These are phyloP conservation scores for Cephus runcator DNA, from an alignment of 2,888 invertebrate genomes.

Conservation along the genomic window DNA sequence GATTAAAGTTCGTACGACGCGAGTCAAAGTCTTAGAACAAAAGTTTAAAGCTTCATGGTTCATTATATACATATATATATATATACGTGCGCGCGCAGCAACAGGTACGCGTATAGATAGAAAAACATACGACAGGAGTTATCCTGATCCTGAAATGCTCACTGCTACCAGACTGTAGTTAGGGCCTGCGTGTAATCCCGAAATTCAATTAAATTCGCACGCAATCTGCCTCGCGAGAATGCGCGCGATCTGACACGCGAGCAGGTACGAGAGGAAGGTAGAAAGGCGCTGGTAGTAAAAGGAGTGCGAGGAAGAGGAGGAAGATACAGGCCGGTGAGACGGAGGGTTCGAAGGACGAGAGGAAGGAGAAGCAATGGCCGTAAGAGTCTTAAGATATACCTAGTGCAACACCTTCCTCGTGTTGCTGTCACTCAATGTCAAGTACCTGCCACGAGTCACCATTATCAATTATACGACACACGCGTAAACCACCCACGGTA, in stretches of 20 bases:
- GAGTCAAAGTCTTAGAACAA: background rate
- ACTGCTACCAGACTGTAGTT: background rate
- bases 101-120: background rate
- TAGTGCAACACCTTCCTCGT: background rate
- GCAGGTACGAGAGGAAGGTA: background rate
- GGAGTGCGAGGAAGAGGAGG: background rate
- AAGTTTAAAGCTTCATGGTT: background rate
- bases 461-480: background rate
- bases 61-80: background rate
- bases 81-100: too few relatives aligned
- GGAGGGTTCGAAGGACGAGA: background rate
- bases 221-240: background rate
- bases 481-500: background rate
- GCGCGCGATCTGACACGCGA: background rate
- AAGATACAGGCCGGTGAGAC: background rate
- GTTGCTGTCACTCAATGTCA: background rate
- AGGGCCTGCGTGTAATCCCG: background rate
- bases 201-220: background rate
- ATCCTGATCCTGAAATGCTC: background rate
- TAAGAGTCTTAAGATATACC: background rate
- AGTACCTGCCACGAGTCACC: background rate
- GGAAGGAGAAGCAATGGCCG: background rate
- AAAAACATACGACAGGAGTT: background rate
- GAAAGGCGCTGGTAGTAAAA: background rate
- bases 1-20: background rate